Percentiles rank a stretch among this genome's conserved stretches.
phyloP scores from a whole-genome alignment of 1,140 invertebrate genomes.

The Diachasma alloeum region DNA sequence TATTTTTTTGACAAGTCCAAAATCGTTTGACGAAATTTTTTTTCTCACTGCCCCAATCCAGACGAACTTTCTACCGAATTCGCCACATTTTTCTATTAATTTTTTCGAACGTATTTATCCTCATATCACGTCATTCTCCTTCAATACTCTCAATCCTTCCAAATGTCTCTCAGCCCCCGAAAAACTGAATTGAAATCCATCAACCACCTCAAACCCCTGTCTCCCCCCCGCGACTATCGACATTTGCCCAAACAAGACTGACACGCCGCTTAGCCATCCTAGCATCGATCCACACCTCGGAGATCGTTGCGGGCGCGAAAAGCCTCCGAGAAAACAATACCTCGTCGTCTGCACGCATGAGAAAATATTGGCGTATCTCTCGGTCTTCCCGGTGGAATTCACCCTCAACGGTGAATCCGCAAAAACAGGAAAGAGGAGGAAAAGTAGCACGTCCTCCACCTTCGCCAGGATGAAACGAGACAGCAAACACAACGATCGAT shows the following conservation, averaged over 20 bases:
- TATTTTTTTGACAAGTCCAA: no score
- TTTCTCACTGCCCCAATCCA: no score
- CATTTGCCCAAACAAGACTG: no score
- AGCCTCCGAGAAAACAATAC: not conserved
- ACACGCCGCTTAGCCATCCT: not conserved
- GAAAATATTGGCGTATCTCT: not conserved
- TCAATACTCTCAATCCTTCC: no score
- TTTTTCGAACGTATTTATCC: no score
- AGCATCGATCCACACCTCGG: not conserved
- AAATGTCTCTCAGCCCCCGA: no score
- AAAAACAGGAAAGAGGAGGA: not conserved
- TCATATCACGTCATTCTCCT: no score
- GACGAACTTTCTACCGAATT: no score
- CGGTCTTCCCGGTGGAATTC: not conserved
- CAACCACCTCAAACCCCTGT: no score
- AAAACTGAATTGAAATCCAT: no score
- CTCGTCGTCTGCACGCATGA: not conserved
- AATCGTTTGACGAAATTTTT: no score
- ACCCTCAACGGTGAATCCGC: not conserved
- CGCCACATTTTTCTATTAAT: not conserved
- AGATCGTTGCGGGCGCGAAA: not conserved
- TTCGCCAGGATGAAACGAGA: constrained; percentile 5
- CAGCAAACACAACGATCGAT: not conserved
- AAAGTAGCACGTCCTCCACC: not conserved
- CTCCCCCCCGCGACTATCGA: no score